Evolutionary conservation across 2,888 invertebrate genomes (phyloP).

Genomic region (Podabrus alpinus): DNA sequence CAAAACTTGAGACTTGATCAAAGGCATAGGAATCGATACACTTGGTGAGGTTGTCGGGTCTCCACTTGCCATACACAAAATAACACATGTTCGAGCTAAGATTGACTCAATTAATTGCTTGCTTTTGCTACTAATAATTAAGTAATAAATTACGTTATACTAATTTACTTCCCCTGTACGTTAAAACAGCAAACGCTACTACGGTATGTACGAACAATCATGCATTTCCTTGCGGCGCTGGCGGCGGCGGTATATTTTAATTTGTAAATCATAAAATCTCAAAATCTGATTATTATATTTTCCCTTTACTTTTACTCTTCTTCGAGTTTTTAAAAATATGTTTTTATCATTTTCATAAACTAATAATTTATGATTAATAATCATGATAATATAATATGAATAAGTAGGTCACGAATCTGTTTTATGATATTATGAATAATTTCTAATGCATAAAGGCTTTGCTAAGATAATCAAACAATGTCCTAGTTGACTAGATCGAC

Average conservation of each 20-base stretch:
- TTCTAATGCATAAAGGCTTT: too few relatives aligned
- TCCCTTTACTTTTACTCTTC: too few relatives aligned
- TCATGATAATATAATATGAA: too few relatives aligned
- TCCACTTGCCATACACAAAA: slow-evolving; percentile 25
- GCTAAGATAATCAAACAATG: too few relatives aligned
- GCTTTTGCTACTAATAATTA: slow-evolving; percentile 36
- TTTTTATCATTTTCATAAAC: too few relatives aligned
- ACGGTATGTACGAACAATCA: slow-evolving; percentile 18
- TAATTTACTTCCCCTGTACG: slow-evolving; percentile 30
- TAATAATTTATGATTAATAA: too few relatives aligned
- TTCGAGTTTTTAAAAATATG: too few relatives aligned
- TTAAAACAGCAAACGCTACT: slow-evolving; percentile 24
- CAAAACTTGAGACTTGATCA: slow-evolving; percentile 25
- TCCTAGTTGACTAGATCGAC: neutral
- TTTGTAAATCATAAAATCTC: neutral
- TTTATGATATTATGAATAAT: too few relatives aligned
- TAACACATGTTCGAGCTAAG: slow-evolving; percentile 31
- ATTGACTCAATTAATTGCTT: slow-evolving; percentile 35
- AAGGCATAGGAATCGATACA: slow-evolving; percentile 19
- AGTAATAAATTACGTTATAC: slow-evolving; percentile 36
- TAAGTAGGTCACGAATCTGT: too few relatives aligned
- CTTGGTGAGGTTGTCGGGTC: slow-evolving; percentile 14
- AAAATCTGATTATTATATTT: neutral
- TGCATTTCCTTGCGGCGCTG: neutral
- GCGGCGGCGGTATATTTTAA: neutral